phyloP scores from a whole-genome alignment of 2,113 vertebrate species.

The Trogon melanurus region DNA sequence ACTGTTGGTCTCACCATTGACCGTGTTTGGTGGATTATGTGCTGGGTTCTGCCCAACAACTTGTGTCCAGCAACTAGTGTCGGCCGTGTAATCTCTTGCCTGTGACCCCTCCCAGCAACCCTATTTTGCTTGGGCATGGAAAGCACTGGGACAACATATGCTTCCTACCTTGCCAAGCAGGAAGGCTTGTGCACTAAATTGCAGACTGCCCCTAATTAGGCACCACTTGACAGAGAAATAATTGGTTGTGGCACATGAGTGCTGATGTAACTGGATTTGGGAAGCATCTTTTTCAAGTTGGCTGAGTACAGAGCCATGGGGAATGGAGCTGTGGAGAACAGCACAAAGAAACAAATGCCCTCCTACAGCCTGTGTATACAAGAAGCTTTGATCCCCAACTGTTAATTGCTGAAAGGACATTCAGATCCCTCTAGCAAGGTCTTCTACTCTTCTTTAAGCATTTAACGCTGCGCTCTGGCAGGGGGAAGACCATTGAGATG shows the following conservation, averaged over 20 bases:
- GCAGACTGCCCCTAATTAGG: not conserved
- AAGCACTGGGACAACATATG: not conserved
- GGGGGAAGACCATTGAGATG: not conserved
- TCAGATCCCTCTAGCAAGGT: not conserved
- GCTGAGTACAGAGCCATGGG: not conserved
- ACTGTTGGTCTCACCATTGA: not conserved
- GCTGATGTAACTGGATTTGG: not conserved
- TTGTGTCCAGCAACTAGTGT: not conserved
- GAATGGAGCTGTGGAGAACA: not conserved
- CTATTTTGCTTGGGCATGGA: not conserved
- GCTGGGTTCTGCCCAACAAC: not conserved
- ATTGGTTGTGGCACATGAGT: not conserved
- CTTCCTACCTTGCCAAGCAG: not conserved
- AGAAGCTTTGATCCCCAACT: not conserved
- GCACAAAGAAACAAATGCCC: not conserved
- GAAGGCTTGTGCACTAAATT: not conserved
- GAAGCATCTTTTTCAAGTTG: constrained; percentile 2
- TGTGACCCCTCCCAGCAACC: not conserved
- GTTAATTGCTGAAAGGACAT: not conserved
- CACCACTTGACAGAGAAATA: not conserved
- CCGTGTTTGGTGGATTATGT: not conserved
- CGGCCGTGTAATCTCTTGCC: not conserved
- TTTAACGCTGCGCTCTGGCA: not conserved
- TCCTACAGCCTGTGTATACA: not conserved
- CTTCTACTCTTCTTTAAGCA: not conserved